Evolutionary conservation across 2,113 vertebrate genomes (phyloP).

Genomic region (Athene cunicularia): DNA sequence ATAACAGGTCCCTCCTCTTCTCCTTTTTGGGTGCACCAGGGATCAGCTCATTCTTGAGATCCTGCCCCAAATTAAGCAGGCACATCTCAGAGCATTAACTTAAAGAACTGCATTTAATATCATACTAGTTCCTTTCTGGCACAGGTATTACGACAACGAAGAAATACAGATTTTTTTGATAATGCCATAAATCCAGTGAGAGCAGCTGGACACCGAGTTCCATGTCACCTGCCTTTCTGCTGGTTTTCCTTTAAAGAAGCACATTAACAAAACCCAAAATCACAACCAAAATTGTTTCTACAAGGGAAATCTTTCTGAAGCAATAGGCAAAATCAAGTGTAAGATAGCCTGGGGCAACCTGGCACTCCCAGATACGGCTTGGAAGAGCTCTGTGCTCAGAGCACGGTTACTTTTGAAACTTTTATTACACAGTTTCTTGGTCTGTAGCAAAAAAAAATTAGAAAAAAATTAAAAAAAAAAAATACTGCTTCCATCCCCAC

Average conservation of each 20-base stretch:
- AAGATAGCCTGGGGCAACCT: slow-evolving; percentile 13
- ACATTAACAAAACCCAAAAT: neutral
- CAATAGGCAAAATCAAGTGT: slow-evolving; percentile 26
- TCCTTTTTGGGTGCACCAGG: neutral
- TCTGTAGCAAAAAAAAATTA: neutral
- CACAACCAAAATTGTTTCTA: slow-evolving; percentile 11
- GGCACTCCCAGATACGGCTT: slow-evolving; percentile 24
- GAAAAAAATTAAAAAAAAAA: too few species aligned
- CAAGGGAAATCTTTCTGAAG: slow-evolving; percentile 19
- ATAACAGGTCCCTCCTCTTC: neutral
- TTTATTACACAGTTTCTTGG: neutral
- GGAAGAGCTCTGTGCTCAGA: neutral
- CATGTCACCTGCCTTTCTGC: neutral
- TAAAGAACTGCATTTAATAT: neutral
- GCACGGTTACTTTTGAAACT: slow-evolving; percentile 17
- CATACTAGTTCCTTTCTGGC: neutral
- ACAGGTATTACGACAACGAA: neutral
- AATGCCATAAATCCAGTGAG: neutral
- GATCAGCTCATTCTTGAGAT: neutral
- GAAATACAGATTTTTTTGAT: neutral
- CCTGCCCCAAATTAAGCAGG: neutral
- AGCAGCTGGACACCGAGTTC: neutral
- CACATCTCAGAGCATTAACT: neutral
- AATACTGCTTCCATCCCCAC: slow-evolving; percentile 52
- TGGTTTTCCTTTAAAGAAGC: neutral